phyloP scores from a whole-genome alignment of 2,113 vertebrate genomes.

The Lonchura striata region DNA sequence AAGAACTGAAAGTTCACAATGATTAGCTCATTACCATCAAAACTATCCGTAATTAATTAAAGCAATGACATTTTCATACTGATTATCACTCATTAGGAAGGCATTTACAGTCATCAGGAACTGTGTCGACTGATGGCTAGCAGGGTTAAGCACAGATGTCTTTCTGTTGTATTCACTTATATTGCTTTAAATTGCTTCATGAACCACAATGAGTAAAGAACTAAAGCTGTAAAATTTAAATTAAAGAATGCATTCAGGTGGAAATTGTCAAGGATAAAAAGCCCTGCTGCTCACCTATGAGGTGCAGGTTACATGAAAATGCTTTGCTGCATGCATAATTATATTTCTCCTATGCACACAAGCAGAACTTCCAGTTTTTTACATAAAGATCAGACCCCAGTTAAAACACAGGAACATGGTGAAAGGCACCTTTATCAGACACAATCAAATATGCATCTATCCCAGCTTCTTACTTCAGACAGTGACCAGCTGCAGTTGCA shows the following conservation, averaged over 20 bases:
- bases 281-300: not conserved
- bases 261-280: conserved; percentile 6
- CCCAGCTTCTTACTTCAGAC: not conserved
- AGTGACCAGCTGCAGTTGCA: not conserved
- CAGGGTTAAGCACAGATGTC: conserved; percentile 34
- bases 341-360: not conserved
- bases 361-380: not conserved
- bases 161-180: not conserved
- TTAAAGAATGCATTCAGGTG: not conserved
- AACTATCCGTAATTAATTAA: conserved; percentile 41
- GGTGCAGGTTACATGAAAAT: not conserved
- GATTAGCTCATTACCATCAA: conserved; percentile 50
- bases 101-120: conserved; percentile 28
- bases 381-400: not conserved
- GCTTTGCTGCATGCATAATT: not conserved
- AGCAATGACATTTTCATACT: conserved; percentile 40
- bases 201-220: conserved; percentile 16
- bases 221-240: conserved; percentile 35
- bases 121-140: conserved; percentile 19
- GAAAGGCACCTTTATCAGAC: not conserved
- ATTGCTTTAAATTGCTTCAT: conserved; percentile 36
- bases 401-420: not conserved
- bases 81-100: conserved; percentile 37
- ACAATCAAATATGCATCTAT: not conserved
- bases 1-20: conserved; percentile 7